phyloP scores from a whole-genome alignment of 2,888 invertebrate species.

The Tipula vernalis region DNA sequence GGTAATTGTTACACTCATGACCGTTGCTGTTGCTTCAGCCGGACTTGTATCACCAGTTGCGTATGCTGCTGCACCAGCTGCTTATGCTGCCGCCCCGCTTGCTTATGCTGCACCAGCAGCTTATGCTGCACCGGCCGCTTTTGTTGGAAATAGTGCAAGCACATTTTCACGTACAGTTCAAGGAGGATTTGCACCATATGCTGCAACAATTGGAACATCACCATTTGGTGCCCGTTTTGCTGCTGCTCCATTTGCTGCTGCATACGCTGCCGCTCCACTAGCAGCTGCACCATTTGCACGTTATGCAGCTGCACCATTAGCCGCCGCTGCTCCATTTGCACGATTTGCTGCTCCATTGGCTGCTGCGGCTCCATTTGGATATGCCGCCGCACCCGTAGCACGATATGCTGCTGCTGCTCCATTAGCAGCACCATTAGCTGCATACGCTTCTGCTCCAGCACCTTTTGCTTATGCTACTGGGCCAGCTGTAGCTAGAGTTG shows the following conservation, averaged over 20 bases:
- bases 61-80: conserved; percentile 39
- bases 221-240: conserved; percentile 35
- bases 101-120: background rate
- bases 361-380: background rate
- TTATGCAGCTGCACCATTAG: conserved; percentile 27
- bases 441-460: background rate
- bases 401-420: background rate
- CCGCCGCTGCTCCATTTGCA: conserved; percentile 15
- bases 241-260: conserved; percentile 24
- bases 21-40: background rate
- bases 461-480: background rate
- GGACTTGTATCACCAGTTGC: conserved; percentile 26
- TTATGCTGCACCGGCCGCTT: background rate
- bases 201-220: conserved; percentile 6
- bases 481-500: background rate
- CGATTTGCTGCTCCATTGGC: background rate
- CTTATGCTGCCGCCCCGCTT: conserved; percentile 38
- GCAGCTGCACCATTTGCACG: conserved; percentile 25
- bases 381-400: conserved; percentile 20
- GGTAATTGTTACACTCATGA: background rate
- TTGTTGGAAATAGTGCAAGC: background rate
- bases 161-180: background rate
- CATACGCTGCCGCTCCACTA: conserved; percentile 24
- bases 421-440: background rate
- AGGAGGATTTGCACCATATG: conserved; percentile 10